Base-by-base conservation (phyloP, 2,113 vertebrate species). In the Petromus typicus region DNA sequence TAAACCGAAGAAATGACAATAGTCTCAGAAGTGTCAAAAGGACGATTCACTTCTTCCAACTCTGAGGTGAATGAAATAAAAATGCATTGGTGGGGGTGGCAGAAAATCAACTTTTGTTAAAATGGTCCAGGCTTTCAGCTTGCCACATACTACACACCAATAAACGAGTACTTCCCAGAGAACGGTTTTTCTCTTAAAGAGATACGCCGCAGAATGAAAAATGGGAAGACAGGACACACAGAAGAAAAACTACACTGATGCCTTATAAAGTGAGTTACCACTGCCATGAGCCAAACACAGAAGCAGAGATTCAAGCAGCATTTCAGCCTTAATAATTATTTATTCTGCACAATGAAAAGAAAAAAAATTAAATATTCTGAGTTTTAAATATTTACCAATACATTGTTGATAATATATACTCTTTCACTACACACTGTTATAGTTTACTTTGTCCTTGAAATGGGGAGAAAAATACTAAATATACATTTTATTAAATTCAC, bases 401-500 rank as follows among this genome's bases (percentile, higher is more conserved):
- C n/a, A 16, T 5, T 85, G 69, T 27, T 86, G 67, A 61, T 56
- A 45, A 86, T 45, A 48, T 22, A 83, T 7, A 51, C 32, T 79
- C 34, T 85, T 76, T 83, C 32, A 51, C 45, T 90, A 48, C 12
- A 59, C 48, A 76, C 1, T 71, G 71, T 76, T 84, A 82, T 79
- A 78, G 93, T 93, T 96, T 61, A 67, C 23, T 95, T 91, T 90
- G 75, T n/a, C 45, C 51, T 85, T 27, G 89, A 63, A 48, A 89
- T 59, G 51, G 40, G 27, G 54, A 92, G 61, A 64, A 78, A 87
- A 91, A 94, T 73, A 86, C 8, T 71, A 54, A 97, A 94, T 78
- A 95, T 32, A 90, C 27, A 71, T 85, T 96, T 96, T 71, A 85
- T 90, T 89, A 93, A 81, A 95, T 84, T 81, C 13, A 89, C 7